Percentiles rank a stretch among this genome's conserved stretches.
Conservation (phyloP, 1,140 invertebrate species). For the Trialeurodes vaporariorum region DNA sequence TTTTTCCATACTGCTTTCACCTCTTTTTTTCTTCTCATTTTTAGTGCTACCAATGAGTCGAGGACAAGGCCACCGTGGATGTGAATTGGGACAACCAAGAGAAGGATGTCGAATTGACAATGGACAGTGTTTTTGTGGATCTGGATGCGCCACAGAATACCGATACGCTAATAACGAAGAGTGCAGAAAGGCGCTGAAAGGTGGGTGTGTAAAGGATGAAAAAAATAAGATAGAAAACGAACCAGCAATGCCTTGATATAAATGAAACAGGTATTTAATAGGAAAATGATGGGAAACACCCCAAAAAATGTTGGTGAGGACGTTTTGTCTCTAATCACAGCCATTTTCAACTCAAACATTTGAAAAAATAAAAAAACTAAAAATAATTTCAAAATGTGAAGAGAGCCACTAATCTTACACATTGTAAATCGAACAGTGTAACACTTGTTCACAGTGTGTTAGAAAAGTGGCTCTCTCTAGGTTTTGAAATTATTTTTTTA, state of each 20-base stretch:
- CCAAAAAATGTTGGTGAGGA: background rate
- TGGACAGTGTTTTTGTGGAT: constrained; percentile 33
- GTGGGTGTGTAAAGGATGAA: constrained; percentile 33
- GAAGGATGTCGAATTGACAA: constrained; percentile 28
- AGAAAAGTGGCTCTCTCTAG: too few species aligned
- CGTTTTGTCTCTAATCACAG: too few species aligned
- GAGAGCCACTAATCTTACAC: background rate
- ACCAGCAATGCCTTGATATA: too few species aligned
- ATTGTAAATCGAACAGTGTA: too few species aligned
- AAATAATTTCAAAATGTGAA: too few species aligned
- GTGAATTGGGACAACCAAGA: constrained; percentile 16
- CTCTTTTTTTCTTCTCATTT: background rate
- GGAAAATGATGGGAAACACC: background rate
- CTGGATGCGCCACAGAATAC: constrained; percentile 38
- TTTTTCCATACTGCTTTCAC: too few species aligned
- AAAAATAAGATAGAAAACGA: too few species aligned
- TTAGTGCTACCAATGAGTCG: constrained; percentile 1
- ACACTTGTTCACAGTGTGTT: too few species aligned
- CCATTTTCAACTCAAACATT: too few species aligned
- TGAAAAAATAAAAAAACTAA: too few species aligned
- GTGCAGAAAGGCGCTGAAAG: constrained; percentile 37
- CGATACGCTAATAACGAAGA: constrained; percentile 36
- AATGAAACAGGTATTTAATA: background rate
- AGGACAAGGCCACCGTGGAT: too few species aligned
- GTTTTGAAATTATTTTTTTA: too few species aligned